Conservation (phyloP, 2,113 vertebrate genomes). For the Anarhynchus alexandrinus region DNA sequence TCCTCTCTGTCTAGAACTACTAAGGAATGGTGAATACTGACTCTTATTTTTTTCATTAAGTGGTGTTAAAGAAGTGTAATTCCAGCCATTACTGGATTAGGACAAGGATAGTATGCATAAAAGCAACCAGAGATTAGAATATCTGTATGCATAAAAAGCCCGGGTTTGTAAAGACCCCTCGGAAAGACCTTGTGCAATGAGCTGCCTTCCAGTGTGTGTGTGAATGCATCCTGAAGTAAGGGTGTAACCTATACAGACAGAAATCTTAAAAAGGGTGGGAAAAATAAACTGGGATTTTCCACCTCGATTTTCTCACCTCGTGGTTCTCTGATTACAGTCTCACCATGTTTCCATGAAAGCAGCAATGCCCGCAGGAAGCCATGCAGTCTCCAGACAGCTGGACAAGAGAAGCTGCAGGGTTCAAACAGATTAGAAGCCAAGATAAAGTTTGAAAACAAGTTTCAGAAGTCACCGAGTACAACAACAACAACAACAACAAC, state of each 20-base stretch:
- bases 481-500: background rate
- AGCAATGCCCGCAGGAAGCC: background rate
- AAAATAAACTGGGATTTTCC: background rate
- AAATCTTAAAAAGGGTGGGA: background rate
- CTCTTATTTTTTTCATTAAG: background rate
- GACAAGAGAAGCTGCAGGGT: background rate
- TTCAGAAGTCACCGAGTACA: background rate
- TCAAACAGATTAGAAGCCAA: background rate
- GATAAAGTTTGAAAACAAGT: background rate
- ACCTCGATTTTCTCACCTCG: background rate
- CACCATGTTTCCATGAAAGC: background rate
- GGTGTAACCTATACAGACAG: background rate
- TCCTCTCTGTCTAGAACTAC: background rate
- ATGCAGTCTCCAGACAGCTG: background rate
- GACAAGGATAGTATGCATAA: background rate
- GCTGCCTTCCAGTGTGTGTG: background rate
- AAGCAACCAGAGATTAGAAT: background rate
- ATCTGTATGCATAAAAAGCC: background rate
- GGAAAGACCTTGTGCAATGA: background rate
- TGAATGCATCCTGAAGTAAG: background rate
- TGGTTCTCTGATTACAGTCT: background rate
- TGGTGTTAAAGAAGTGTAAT: background rate
- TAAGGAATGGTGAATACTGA: background rate
- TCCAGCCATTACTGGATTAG: background rate
- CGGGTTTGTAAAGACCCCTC: background rate